Conservation (phyloP, 2,888 invertebrate species). For the Oscheius sp. region DNA sequence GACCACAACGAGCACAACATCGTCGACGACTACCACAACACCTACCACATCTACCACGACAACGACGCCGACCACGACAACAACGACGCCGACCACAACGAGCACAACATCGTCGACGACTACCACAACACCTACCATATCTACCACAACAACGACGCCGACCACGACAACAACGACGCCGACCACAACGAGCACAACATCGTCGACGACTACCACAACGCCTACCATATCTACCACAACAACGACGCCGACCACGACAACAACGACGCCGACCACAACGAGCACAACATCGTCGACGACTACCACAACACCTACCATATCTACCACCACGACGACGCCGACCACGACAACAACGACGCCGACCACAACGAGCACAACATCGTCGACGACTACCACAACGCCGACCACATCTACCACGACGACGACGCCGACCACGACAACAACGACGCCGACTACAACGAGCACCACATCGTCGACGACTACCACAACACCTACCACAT, state of each 20-base stretch:
- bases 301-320: background rate
- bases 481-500: background rate
- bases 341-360: background rate
- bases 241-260: background rate
- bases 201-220: slow-evolving; percentile 11
- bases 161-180: background rate
- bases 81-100: background rate
- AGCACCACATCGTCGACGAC: background rate
- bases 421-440: background rate
- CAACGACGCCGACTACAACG: background rate
- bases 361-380: background rate
- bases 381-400: background rate
- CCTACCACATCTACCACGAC: background rate
- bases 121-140: background rate
- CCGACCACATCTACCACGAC: background rate
- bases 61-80: background rate
- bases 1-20: background rate
- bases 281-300: background rate
- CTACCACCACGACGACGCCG: background rate
- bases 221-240: slow-evolving; percentile 1
- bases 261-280: background rate
- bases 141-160: background rate
- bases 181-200: background rate
- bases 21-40: background rate
- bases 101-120: background rate